Evolutionary conservation across 2,888 invertebrate genomes (phyloP), one percentile per base, ranked within the genome.

Genomic region (Leucozona laternaria): DNA sequence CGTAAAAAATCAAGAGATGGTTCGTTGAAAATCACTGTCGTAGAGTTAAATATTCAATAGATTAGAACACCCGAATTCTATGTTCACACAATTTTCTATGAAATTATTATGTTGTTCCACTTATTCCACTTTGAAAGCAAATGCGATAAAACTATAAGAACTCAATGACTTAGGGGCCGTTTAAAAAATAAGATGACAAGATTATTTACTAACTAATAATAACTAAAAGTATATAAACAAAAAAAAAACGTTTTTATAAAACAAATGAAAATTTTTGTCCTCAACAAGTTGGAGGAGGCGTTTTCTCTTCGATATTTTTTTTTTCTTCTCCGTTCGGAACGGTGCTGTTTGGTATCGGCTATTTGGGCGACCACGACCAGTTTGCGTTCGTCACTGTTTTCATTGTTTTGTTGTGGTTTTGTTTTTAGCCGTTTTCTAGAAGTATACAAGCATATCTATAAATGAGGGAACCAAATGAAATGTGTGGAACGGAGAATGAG

Each of bases 221-320:
- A 50, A n/a, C n/a, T n/a, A n/a, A n/a, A n/a, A 15, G 50, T 50
- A 22, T 58, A 50, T 17, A 58, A 17, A 22, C 4, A 34, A 34
- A 6, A 34, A 58, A 80, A 72, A 77, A 73, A 72, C 64, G 57
- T 75, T 78, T 50, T 58, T n/a, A 73, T 70, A 37, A 53, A 75
- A 31, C 15, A 4, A 53, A 82, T 66, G 64, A 73, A 73, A 72
- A 81, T 55, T 73, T 68, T 78, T 64, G 66, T 70, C 79, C 79
- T 86, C 86, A 86, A 86, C 82, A 86, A 86, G 86, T 86, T 75
- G 71, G 77, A 78, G 86, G 81, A 78, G 86, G 81, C 86, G 81
- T 82, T 75, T 82, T 82, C 64, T 81, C 78, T 82, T 66, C 45
- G 78, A 37, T 40, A 20, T 71, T 71, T 43, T 17, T 43, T 43